Conservation (phyloP, 2,113 vertebrate species). For the Alligator mississippiensis region DNA sequence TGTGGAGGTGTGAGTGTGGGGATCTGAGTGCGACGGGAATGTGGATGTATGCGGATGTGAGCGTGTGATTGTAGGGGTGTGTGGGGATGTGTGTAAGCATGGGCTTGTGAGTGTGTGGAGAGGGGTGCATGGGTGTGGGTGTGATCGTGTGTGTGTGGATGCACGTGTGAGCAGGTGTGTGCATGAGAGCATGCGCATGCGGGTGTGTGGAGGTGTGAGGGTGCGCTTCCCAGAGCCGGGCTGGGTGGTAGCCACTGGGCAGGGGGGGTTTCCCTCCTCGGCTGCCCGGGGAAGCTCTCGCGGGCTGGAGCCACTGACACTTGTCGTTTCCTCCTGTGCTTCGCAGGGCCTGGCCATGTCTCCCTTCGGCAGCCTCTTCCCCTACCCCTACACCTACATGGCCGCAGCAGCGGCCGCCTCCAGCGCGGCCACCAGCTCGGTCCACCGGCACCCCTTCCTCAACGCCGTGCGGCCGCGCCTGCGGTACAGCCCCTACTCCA, state of each 20-base stretch:
- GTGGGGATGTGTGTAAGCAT: not conserved
- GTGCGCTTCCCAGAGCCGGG: too few relatives aligned
- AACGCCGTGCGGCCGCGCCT: conserved; percentile 92
- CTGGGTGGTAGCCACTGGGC: too few relatives aligned
- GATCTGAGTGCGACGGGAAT: too few relatives aligned
- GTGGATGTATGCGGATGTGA: too few relatives aligned
- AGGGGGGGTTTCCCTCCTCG: not conserved
- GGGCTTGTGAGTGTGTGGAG: too few relatives aligned
- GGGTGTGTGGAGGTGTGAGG: too few relatives aligned
- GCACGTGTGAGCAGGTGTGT: conserved; percentile 17
- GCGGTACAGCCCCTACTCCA: conserved; percentile 95
- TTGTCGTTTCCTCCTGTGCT: not conserved
- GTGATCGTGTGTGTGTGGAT: not conserved
- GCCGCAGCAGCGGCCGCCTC: conserved; percentile 89
- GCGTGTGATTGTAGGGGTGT: not conserved
- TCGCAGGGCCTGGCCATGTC: conserved; percentile 95
- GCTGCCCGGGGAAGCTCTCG: not conserved
- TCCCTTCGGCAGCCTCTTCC: conserved; percentile 93
- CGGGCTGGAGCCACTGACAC: not conserved
- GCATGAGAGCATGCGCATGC: too few relatives aligned
- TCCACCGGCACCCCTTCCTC: conserved; percentile 94
- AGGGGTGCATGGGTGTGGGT: not conserved
- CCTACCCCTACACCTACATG: conserved; percentile 98
- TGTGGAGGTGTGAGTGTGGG: too few relatives aligned
- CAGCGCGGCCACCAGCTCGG: conserved; percentile 83